These are phyloP conservation scores for Acanthornis magna DNA, from an alignment of 2,797 vertebrate genomes.

Conservation along the genomic window DNA sequence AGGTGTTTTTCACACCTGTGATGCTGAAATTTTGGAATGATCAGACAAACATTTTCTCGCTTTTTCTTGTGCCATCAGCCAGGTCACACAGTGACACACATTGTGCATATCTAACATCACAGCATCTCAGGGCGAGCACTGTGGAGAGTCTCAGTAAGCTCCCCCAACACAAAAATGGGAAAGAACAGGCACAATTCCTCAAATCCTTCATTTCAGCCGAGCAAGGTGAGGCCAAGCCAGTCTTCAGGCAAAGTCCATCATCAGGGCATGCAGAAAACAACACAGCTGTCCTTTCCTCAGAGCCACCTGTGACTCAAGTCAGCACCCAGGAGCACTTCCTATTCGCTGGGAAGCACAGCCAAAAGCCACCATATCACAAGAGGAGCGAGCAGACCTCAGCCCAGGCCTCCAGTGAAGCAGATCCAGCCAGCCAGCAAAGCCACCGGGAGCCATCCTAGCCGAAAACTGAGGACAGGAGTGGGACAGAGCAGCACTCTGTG, in stretches of 20 bases:
- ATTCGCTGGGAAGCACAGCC: background rate
- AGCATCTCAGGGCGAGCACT: rapidly evolving
- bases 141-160: background rate
- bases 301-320: background rate
- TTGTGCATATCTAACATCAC: background rate
- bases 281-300: background rate
- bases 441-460: background rate
- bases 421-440: background rate
- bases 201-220: background rate
- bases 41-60: background rate
- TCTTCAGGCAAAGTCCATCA: background rate
- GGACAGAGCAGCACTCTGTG: background rate
- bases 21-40: background rate
- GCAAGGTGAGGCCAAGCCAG: background rate
- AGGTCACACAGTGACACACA: background rate
- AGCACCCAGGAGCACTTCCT: background rate
- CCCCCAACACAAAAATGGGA: background rate
- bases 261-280: background rate
- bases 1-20: background rate
- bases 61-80: background rate
- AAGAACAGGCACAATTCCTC: rapidly evolving
- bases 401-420: background rate
- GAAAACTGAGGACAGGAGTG: background rate
- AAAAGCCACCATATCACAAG: background rate
- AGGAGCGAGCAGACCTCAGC: background rate